Conservation (phyloP, 2,888 invertebrate species). For the Hemaris fuciformis region DNA sequence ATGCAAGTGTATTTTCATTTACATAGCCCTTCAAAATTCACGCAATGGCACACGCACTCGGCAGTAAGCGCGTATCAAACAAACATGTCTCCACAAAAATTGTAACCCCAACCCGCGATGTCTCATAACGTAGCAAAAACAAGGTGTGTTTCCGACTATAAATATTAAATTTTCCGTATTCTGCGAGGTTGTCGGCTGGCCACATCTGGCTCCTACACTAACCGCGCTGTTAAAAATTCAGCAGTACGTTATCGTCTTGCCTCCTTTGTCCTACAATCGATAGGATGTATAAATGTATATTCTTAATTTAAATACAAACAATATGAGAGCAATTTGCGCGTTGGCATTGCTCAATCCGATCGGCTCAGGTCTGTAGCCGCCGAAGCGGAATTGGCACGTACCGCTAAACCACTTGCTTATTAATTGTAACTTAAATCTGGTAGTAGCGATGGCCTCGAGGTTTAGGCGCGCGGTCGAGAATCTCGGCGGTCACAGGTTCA, state of each 20-base stretch:
- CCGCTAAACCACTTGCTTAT: neutral
- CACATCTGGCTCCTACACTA: slow-evolving; percentile 69
- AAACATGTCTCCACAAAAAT: slow-evolving; percentile 17
- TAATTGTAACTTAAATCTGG: neutral
- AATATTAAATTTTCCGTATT: slow-evolving; percentile 76
- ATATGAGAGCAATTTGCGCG: neutral
- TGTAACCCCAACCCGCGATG: slow-evolving; percentile 42
- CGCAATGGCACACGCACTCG: neutral
- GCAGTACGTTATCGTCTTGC: slow-evolving; percentile 52
- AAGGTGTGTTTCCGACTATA: slow-evolving; percentile 65
- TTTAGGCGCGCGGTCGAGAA: too few relatives aligned
- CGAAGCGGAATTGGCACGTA: neutral
- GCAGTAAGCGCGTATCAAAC: slow-evolving; percentile 10
- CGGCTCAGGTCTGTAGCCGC: neutral
- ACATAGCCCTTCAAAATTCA: neutral
- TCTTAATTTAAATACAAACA: slow-evolving; percentile 7
- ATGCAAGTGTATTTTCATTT: neutral
- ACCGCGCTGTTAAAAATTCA: slow-evolving; percentile 75
- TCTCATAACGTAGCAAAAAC: slow-evolving; percentile 63
- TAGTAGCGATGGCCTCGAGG: too few relatives aligned
- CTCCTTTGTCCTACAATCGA: slow-evolving; percentile 54
- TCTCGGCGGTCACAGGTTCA: too few relatives aligned
- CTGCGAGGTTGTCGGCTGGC: slow-evolving; percentile 52
- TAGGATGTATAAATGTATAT: slow-evolving; percentile 30
- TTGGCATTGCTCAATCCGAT: neutral